Evolutionary conservation across 2,113 vertebrate species (phyloP), one percentile per base, ranked within the genome.

Genomic region (Eurypyga helias): DNA sequence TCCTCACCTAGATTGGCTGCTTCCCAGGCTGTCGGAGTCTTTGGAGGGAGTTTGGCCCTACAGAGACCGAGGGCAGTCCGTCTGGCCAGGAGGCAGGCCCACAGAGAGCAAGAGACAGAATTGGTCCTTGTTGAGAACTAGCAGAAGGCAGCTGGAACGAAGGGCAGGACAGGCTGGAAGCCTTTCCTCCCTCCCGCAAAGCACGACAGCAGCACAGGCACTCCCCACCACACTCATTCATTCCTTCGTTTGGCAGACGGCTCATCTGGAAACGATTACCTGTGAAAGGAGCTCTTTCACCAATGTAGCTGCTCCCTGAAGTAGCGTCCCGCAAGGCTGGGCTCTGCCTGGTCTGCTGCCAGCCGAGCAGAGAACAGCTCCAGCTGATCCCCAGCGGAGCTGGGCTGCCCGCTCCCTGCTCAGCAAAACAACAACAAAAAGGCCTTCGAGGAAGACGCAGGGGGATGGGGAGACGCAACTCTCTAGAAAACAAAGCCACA

Each of bases 401-500:
- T 29, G 92, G 61, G 77, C 76, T 70, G 90, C 95, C 88, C 45
- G 76, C 82, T 89, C 92, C 79, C 83, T 1, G 33, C 90, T 76
- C 23, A 29, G 69, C 89, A 83, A 81, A 89, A 87, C 92, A 81
- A 86, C 93, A 94, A 84, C 92, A 95, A 67, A 80, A 72, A 61
- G 28, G 94, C 93, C 95, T 95, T 92, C 79, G 67, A 96, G 80
- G 93, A 96, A 96, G 94, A 95, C 79, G 84, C 90, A 55, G 83
- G 2, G 60, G 31, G 45, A 41, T 41, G 41, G 81, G 79, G 90
- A 60, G 88, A 86, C 13, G 19, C 72, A 43, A 80, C 85, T 96
- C 94, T 90, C 87, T 11, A 81, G 97, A 81, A 95, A 86, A 97
- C 96, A 97, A 97, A 97, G 94, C 92, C 64, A 80, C 91, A 97